These are phyloP conservation scores for Tachina lurida DNA, from an alignment of 2,888 invertebrate species.

Conservation along the genomic window DNA sequence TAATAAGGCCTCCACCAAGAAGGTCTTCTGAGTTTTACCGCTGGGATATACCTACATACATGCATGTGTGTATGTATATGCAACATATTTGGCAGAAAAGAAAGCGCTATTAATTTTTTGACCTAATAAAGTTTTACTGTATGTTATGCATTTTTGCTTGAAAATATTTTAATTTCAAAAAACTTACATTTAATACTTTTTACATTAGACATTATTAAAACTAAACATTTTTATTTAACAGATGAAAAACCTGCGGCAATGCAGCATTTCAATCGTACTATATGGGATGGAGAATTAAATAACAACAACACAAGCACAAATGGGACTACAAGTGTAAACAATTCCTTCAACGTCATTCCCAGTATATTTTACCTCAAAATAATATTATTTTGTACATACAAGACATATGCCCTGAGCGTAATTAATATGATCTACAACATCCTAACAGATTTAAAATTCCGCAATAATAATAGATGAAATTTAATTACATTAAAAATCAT, in stretches of 20 bases:
- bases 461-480: slow-evolving; percentile 67
- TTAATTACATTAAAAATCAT: slow-evolving; percentile 55
- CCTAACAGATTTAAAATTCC: slow-evolving; percentile 33
- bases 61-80: no score
- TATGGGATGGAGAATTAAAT: slow-evolving; percentile 78
- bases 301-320: slow-evolving; percentile 75
- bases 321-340: slow-evolving; percentile 71
- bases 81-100: no score
- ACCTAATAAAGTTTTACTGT: no score
- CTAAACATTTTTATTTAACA: slow-evolving; percentile 60
- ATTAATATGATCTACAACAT: slow-evolving; percentile 47
- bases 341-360: slow-evolving; percentile 56
- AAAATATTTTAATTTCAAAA: no score
- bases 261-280: slow-evolving; percentile 82
- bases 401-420: slow-evolving; percentile 35
- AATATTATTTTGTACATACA: slow-evolving; percentile 62
- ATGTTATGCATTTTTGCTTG: no score
- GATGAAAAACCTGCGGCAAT: slow-evolving; percentile 83
- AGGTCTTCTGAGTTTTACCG: no score
- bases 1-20: no score
- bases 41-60: no score
- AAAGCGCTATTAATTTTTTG: no score
- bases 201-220: not conserved
- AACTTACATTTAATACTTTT: no score
- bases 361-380: slow-evolving; percentile 69